phyloP scores from a whole-genome alignment of 1,140 invertebrate genomes.

The Drosophila gunungcola region DNA sequence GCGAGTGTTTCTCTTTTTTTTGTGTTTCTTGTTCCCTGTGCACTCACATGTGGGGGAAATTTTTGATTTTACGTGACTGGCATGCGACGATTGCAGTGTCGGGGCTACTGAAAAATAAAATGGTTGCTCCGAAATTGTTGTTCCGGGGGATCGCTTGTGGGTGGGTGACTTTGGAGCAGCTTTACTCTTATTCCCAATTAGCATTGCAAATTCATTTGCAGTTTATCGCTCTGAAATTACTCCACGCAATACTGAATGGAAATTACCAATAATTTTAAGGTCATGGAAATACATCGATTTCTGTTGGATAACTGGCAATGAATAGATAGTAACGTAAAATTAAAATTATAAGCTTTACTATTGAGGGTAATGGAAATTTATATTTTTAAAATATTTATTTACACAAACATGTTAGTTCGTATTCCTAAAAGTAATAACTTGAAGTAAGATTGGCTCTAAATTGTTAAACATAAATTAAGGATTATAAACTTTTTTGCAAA shows the following conservation, averaged over 20 bases:
- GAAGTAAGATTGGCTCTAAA: too few relatives aligned
- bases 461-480: too few relatives aligned
- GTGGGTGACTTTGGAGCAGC: conserved; percentile 33
- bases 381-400: too few relatives aligned
- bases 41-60: conserved; percentile 38
- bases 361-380: too few relatives aligned
- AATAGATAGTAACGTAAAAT: background rate
- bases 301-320: background rate
- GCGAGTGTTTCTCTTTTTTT: conserved; percentile 17
- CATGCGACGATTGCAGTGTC: conserved; percentile 38
- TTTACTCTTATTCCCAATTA: conserved; percentile 48
- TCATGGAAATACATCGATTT: background rate
- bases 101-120: background rate
- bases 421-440: too few relatives aligned
- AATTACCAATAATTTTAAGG: conserved; percentile 23
- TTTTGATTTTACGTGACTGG: conserved; percentile 74
- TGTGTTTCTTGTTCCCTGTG: conserved; percentile 10
- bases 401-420: too few relatives aligned
- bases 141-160: conserved; percentile 19
- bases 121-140: background rate
- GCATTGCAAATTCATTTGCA: conserved; percentile 42
- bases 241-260: conserved; percentile 2
- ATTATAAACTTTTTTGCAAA: too few relatives aligned
- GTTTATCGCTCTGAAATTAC: conserved; percentile 32
- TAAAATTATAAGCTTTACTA: too few relatives aligned